Percentiles rank a stretch among this genome's conserved stretches.
These are phyloP conservation scores for Protosalanx chinensis DNA, from an alignment of 2,797 vertebrate species.

Conservation along the genomic window DNA sequence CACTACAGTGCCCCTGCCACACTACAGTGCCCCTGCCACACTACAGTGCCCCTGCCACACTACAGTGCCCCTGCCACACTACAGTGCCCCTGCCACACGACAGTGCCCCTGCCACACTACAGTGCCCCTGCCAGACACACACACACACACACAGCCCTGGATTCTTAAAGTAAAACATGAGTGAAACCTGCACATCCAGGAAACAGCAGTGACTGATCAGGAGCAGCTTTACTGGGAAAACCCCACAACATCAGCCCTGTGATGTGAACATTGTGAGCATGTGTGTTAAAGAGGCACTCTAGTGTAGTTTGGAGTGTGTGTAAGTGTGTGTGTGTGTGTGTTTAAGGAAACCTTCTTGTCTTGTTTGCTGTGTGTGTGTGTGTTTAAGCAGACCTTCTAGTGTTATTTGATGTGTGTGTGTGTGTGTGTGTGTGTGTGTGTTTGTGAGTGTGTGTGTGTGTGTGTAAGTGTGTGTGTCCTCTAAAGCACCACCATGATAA, in stretches of 20 bases:
- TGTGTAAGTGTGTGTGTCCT: slow-evolving; percentile 35
- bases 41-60: slow-evolving; percentile 28
- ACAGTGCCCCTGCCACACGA: neutral
- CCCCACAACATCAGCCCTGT: slow-evolving; percentile 7
- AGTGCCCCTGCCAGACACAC: slow-evolving; percentile 14
- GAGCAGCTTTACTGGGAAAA: slow-evolving; percentile 13
- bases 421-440: slow-evolving; percentile 6
- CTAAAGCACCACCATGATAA: slow-evolving; percentile 49
- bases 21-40: no score
- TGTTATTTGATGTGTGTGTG: slow-evolving; percentile 3
- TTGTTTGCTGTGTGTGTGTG: neutral
- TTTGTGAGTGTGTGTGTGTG: neutral
- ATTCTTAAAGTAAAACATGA: slow-evolving; percentile 6
- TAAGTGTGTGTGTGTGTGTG: neutral
- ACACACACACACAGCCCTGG: neutral
- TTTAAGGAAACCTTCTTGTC: neutral
- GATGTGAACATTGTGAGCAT: neutral
- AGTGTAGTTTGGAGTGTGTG: neutral
- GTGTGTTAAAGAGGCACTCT: neutral
- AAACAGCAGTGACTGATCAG: slow-evolving; percentile 33
- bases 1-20: slow-evolving; percentile 12
- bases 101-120: slow-evolving; percentile 24
- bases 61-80: neutral
- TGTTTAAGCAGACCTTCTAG: neutral
- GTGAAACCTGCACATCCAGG: slow-evolving; percentile 11